Evolutionary conservation across 2,797 vertebrate species (phyloP), one percentile per base, ranked within the genome.

Genomic region (Intellagama lesueurii): DNA sequence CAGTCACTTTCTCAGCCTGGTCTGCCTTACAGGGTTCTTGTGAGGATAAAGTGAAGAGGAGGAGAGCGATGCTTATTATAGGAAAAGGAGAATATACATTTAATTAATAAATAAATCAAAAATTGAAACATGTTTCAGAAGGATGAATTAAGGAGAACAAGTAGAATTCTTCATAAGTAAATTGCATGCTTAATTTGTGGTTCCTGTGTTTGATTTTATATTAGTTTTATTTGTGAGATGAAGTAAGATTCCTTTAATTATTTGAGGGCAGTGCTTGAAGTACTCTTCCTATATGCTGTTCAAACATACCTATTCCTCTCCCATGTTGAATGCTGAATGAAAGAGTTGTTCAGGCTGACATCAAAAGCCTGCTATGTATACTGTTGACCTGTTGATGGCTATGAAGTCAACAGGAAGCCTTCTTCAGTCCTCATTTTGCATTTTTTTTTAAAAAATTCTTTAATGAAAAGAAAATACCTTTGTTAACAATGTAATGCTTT

Each of bases 131-230:
- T n/a, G n/a, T n/a, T n/a, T n/a, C n/a, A n/a, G 60, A 60, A 66
- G 12, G 14, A 8, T 0, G 17, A 44, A 44, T n/a, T 60, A 56
- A 76, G 2, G 72, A 52, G 60, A 76, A 56, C 70, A 32, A 84
- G 68, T 56, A 5, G 70, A 49, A 52, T 32, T 35, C n/a, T 56
- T 56, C 32, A 91, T 77, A 12, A 78, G 5, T 72, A 94, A 91
- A 75, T 2, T 0, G 16, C 47, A 70, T 60, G 40, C 60, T 73
- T 66, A 30, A 19, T 56, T 70, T 75, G 11, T 44, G n/a, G 24
- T 82, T 44, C 24, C 2, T 14, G n/a, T 2, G 14, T 69, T 82
- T 82, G 8, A 44, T 5, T 79, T 56, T 40, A 12, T 72, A 81
- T 7, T 78, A 60, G 32, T 81, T 81, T n/a, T 87, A 35, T 60